Conservation (phyloP, 2,888 invertebrate genomes). For the Macrophya alboannulata region DNA sequence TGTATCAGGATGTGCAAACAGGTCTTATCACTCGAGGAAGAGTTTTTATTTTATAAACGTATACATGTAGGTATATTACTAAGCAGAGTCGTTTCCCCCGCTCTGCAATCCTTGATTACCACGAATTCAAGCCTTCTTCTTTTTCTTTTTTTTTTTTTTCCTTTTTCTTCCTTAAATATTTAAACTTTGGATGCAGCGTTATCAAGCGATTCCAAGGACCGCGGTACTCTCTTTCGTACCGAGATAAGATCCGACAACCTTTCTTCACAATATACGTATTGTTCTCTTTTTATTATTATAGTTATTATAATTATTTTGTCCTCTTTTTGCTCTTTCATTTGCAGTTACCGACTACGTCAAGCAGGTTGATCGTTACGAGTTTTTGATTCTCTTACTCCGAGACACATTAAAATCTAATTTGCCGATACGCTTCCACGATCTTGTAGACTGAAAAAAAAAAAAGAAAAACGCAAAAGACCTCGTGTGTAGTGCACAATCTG, state of each 20-base stretch:
- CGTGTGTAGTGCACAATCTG: background rate
- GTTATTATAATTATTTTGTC: background rate
- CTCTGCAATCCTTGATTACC: background rate
- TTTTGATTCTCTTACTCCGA: slow-evolving; percentile 15
- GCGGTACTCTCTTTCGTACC: background rate
- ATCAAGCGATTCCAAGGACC: slow-evolving; percentile 40
- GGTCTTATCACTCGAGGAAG: slow-evolving; percentile 29
- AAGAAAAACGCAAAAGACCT: slow-evolving; percentile 18
- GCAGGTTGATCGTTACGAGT: background rate
- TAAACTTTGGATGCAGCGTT: background rate
- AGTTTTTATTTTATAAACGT: background rate
- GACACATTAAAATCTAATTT: slow-evolving; percentile 49
- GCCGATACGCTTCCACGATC: slow-evolving; percentile 4
- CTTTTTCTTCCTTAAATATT: slow-evolving; percentile 17
- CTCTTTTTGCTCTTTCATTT: background rate
- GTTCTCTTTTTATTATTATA: background rate
- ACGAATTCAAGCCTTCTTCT: background rate
- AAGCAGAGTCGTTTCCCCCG: slow-evolving; percentile 2
- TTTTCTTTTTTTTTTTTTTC: background rate
- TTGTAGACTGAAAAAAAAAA: background rate
- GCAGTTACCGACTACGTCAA: background rate
- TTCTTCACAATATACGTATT: slow-evolving; percentile 7
- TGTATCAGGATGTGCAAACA: slow-evolving; percentile 39
- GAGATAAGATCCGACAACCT: slow-evolving; percentile 1
- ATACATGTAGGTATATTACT: background rate